Evolutionary conservation across 2,888 invertebrate genomes (phyloP).

Genomic region (Apamea epomidion): DNA sequence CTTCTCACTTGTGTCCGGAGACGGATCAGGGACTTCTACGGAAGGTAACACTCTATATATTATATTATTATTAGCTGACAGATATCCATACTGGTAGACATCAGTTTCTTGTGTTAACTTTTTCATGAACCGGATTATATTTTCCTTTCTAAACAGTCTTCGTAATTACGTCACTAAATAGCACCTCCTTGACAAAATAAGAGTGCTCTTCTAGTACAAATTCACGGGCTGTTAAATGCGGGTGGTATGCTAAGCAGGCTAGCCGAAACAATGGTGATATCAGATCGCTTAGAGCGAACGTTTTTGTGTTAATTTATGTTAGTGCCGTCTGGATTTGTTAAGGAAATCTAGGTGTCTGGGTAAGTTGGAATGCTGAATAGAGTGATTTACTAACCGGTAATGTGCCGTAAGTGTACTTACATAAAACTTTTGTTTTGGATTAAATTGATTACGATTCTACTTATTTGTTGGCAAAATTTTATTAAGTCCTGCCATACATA

Average conservation of each 20-base stretch:
- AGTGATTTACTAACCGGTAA: conserved; percentile 55
- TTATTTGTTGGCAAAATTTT: no score
- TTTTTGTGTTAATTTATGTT: conserved; percentile 77
- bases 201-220: conserved; percentile 22
- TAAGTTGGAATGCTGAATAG: conserved; percentile 58
- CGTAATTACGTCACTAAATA: conserved; percentile 2
- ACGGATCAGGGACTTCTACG: no score
- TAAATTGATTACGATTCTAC: no score
- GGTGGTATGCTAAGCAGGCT: conserved; percentile 73
- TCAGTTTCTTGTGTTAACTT: background rate
- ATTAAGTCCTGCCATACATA: no score
- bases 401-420: conserved; percentile 3
- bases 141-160: background rate
- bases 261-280: conserved; percentile 76
- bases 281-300: conserved; percentile 74
- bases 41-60: no score
- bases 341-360: conserved; percentile 65
- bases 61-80: background rate
- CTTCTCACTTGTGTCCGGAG: no score
- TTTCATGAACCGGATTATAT: background rate
- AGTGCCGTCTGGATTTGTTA: conserved; percentile 70
- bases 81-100: background rate
- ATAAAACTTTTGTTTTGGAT: background rate
- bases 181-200: conserved; percentile 7
- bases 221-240: conserved; percentile 49